phyloP scores from a whole-genome alignment of 2,888 invertebrate genomes.

The Phyto melanocephala region DNA sequence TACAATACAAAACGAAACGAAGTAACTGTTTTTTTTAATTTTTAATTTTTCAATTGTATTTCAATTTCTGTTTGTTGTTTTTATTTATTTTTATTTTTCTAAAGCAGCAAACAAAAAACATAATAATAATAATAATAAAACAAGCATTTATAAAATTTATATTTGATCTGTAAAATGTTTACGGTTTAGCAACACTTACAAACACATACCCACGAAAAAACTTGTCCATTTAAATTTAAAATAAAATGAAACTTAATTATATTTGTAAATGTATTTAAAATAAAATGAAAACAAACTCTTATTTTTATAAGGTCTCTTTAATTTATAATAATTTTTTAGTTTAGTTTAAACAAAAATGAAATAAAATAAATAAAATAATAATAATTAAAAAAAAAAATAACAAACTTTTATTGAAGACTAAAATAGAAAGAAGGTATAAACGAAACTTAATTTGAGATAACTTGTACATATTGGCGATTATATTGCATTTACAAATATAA shows the following conservation, averaged over 20 bases:
- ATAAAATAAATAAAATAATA: conserved; percentile 23
- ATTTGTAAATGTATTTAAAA: conserved; percentile 39
- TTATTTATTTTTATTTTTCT: conserved; percentile 29
- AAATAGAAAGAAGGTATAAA: background rate
- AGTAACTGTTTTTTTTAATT: conserved; percentile 10
- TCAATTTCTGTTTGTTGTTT: conserved; percentile 38
- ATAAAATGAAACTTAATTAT: conserved; percentile 36
- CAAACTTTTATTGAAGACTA: background rate
- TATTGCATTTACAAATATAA: too few relatives aligned
- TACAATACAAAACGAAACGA: conserved; percentile 22
- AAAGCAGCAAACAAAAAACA: conserved; percentile 12
- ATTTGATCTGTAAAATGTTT: conserved; percentile 54
- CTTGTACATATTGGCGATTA: too few relatives aligned
- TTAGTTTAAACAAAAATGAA: conserved; percentile 30
- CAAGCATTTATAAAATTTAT: conserved; percentile 52
- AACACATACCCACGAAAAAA: conserved; percentile 37
- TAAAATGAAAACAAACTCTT: conserved; percentile 5
- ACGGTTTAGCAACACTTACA: conserved; percentile 32
- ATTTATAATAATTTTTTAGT: conserved; percentile 47
- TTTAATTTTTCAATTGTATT: background rate
- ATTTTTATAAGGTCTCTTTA: conserved; percentile 37
- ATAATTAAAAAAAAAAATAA: background rate
- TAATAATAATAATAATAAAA: too few relatives aligned
- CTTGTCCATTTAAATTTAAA: conserved; percentile 48
- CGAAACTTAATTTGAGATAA: too few relatives aligned